phyloP scores from a whole-genome alignment of 2,888 invertebrate genomes.

The Timema podura region DNA sequence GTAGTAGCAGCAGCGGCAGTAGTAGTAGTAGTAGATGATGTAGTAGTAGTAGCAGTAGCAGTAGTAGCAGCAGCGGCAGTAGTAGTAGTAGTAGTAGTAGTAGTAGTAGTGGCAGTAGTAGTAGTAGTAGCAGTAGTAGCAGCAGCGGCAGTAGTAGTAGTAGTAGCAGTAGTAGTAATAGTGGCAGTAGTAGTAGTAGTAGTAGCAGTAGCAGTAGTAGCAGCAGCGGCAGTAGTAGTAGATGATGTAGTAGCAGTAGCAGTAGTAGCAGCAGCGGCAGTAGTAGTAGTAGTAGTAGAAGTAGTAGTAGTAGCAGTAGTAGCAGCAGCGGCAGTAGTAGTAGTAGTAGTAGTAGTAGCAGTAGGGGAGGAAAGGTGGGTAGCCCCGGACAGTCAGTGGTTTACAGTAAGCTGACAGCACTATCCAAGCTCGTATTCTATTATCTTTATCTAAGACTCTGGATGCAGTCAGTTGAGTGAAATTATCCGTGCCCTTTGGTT shows the following conservation, averaged over 20 bases:
- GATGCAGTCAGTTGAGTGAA: no score
- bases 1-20: not conserved
- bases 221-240: not conserved
- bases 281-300: not conserved
- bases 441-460: no score
- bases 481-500: no score
- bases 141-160: not conserved
- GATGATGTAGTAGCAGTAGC: not conserved
- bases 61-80: not conserved
- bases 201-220: not conserved
- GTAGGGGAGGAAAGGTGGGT: not conserved
- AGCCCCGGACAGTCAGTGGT: no score
- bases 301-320: not conserved
- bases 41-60: not conserved
- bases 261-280: not conserved
- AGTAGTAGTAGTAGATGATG: not conserved
- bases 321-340: constrained; percentile 1
- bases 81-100: not conserved
- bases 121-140: not conserved
- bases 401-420: no score
- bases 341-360: constrained; percentile 1
- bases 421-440: no score
- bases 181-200: not conserved
- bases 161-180: constrained; percentile 1
- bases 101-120: not conserved